Percentiles rank a stretch among this genome's conserved stretches.
These are phyloP conservation scores for Tupiocoris notatus DNA, from an alignment of 2,888 invertebrate species.

Conservation along the genomic window DNA sequence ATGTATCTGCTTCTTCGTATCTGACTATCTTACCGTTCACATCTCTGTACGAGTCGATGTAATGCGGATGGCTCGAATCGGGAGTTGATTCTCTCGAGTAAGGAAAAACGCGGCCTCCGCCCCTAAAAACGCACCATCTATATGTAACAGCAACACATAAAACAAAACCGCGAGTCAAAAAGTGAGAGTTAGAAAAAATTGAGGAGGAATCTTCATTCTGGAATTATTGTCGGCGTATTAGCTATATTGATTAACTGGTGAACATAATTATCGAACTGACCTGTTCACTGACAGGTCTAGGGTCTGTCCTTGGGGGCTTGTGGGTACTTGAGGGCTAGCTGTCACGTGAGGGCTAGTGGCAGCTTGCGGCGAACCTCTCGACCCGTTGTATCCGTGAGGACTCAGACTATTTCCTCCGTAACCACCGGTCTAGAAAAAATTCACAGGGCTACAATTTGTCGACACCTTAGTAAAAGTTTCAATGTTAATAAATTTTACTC, in stretches of 20 bases:
- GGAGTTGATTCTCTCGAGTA: constrained; percentile 81
- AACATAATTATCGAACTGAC: constrained; percentile 55
- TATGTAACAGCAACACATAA: constrained; percentile 39
- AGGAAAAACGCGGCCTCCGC: constrained; percentile 48
- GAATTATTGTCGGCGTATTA: too few relatives aligned
- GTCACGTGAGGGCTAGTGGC: constrained; percentile 81
- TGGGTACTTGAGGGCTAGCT: constrained; percentile 85
- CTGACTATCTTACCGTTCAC: too few relatives aligned
- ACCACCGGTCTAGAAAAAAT: constrained; percentile 61
- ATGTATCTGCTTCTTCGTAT: too few relatives aligned
- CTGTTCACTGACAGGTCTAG: constrained; percentile 87
- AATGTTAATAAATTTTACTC: neutral
- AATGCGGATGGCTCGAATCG: constrained; percentile 84
- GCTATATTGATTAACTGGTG: neutral
- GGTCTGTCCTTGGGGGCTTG: constrained; percentile 87
- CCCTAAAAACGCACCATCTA: constrained; percentile 49
- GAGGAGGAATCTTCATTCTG: too few relatives aligned
- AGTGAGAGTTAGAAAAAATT: neutral
- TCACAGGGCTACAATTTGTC: neutral
- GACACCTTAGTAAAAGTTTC: neutral
- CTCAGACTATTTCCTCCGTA: constrained; percentile 64
- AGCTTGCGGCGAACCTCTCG: constrained; percentile 72
- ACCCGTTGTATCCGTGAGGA: constrained; percentile 62
- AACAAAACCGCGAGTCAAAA: constrained; percentile 31
- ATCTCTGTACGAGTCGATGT: constrained; percentile 83